Evolutionary conservation across 2,888 invertebrate genomes (phyloP).

Genomic region (Metacarcinus magister): DNA sequence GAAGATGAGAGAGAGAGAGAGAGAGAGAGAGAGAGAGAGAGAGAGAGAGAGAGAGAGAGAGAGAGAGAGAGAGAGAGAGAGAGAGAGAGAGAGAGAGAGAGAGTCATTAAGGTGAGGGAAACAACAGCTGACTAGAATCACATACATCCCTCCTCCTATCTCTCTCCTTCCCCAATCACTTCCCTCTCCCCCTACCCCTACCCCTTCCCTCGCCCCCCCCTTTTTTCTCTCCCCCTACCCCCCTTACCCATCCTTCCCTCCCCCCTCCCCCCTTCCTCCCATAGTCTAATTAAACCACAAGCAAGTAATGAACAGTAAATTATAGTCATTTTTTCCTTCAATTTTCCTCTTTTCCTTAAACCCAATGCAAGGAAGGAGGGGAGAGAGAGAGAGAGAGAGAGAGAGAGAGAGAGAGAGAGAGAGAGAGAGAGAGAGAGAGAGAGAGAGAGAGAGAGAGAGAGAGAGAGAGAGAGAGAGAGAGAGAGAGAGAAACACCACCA

Average conservation of each 20-base stretch:
- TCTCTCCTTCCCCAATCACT: not conserved
- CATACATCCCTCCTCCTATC: not conserved
- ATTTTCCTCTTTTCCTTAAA: no score
- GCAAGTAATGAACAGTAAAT: no score
- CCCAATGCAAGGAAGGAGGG: not conserved
- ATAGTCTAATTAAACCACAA: not conserved
- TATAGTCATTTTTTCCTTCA: no score
- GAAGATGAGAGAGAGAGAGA: not conserved
- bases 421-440: not conserved
- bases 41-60: not conserved
- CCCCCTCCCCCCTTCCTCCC: not conserved
- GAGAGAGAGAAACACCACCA: not conserved
- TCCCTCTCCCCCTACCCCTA: no score
- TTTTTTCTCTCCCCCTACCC: not conserved
- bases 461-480: conserved; percentile 23
- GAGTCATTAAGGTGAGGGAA: no score
- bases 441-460: not conserved
- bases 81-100: not conserved
- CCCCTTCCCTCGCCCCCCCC: no score
- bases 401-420: not conserved
- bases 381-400: not conserved
- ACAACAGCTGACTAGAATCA: not conserved
- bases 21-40: not conserved
- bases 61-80: not conserved
- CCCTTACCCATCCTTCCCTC: not conserved